Base-by-base conservation (phyloP, 2,888 invertebrate species). In the Galeruca laticollis region DNA sequence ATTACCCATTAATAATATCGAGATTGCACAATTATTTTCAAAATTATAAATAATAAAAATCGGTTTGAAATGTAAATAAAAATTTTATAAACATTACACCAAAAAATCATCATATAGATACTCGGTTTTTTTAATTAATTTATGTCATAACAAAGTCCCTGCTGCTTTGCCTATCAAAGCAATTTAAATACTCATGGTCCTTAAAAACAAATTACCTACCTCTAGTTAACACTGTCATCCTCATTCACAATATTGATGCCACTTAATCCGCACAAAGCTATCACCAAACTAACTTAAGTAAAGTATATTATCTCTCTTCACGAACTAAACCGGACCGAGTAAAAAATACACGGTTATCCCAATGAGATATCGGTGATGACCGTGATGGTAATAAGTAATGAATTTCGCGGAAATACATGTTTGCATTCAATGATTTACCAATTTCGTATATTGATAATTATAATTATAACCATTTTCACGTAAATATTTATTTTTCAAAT, bases 301-400 rank as follows among this genome's bases (percentile, higher is more conserved):
- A n/a, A n/a, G n/a, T n/a, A n/a, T n/a, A n/a, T n/a, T n/a, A 40
- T n/a, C 40, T 21, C 49, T 52, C 54, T 63, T 63, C 40, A 63
- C 49, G 21, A 10, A 63, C 63, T 54, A 54, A 63, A 62, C 20
- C 35, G 18, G 20, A 54, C 54, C 21, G 49, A 33, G 33, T 49
- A 63, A 54, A 63, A 63, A 63, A 54, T 40, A n/a, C 20, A 47
- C 26, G 56, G 33, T 11, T 56, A 31, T 56, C 56, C 35, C 56
- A 54, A 56, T 31, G 56, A 56, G 56, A 35, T 18, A 26, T 56
- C 26, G 13, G 18, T 26, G 56, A 35, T 56, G 56, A 31, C 35
- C 35, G 35, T 31, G 31, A 56, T 33, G 33, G 21, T 56, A 54
- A n/a, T n/a, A 51, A 51, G n/a, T 47, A 10, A 54, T 6, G 6